Evolutionary conservation across 2,888 invertebrate genomes (phyloP).

Genomic region (Nebria salina): DNA sequence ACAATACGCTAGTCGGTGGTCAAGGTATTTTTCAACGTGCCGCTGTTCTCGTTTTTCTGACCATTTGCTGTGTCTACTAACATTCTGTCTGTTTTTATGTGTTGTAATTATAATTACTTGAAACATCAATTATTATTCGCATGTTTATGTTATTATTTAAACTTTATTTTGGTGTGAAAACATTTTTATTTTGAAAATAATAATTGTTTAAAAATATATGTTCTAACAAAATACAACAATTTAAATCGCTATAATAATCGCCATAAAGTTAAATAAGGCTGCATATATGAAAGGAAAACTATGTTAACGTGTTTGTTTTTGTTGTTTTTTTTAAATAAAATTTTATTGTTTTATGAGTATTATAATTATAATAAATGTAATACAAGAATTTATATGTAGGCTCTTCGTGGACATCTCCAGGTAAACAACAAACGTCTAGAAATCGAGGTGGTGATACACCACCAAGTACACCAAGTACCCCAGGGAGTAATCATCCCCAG

Average conservation of each 20-base stretch:
- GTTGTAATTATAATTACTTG: background rate
- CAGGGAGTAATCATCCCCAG: conserved; percentile 56
- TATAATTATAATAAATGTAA: background rate
- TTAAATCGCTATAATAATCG: too few species aligned
- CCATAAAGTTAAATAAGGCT: too few species aligned
- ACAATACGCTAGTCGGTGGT: conserved; percentile 53
- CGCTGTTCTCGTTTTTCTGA: conserved; percentile 6
- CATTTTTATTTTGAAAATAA: background rate
- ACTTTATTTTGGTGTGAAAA: background rate
- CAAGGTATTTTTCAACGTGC: conserved; percentile 50
- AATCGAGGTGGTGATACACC: conserved; percentile 55
- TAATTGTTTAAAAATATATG: background rate
- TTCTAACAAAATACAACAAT: too few species aligned
- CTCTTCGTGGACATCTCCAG: conserved; percentile 39
- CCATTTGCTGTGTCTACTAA: conserved; percentile 23
- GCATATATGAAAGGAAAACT: background rate
- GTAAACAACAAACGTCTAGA: conserved; percentile 18
- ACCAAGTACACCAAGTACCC: conserved; percentile 61
- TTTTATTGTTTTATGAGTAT: background rate
- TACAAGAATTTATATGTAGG: conserved; percentile 4
- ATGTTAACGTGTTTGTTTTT: background rate
- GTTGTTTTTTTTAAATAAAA: background rate
- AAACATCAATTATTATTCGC: background rate
- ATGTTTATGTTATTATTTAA: background rate
- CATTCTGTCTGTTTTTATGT: conserved; percentile 23